A percentile compares a stretch with the other conserved stretches of the same genome.
phyloP scores from a whole-genome alignment of 2,888 invertebrate species.

The Lepeophtheirus nordmannii region DNA sequence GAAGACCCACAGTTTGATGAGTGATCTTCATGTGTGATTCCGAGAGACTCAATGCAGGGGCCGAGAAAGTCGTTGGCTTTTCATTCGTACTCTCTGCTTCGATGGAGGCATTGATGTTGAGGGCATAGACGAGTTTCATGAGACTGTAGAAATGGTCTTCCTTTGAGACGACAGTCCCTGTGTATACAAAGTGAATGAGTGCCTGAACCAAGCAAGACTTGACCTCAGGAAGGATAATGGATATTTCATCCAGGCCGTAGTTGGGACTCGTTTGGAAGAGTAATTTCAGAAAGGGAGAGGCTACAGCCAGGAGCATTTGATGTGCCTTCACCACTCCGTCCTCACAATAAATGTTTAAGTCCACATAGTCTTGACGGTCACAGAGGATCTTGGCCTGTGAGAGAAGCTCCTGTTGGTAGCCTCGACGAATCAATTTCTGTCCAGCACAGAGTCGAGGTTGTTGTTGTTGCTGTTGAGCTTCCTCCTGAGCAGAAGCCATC shows the following conservation, averaged over 20 bases:
- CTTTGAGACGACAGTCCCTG: constrained; percentile 22
- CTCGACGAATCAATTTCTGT: constrained; percentile 21
- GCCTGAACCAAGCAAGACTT: constrained; percentile 21
- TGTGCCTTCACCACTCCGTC: constrained; percentile 23
- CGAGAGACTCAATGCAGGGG: constrained; percentile 8
- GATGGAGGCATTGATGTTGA: constrained; percentile 24
- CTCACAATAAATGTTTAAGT: constrained; percentile 23
- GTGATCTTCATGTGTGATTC: neutral
- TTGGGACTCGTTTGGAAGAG: constrained; percentile 14
- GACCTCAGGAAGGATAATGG: constrained; percentile 22
- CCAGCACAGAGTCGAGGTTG: constrained; percentile 10
- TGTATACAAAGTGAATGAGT: constrained; percentile 22
- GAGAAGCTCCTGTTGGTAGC: constrained; percentile 19
- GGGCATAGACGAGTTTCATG: constrained; percentile 24
- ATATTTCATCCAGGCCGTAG: constrained; percentile 16
- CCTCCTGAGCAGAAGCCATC: neutral
- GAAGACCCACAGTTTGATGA: neutral
- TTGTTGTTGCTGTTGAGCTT: neutral
- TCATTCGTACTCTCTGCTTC: constrained; percentile 25
- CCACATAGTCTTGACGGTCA: constrained; percentile 23
- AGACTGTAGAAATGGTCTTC: constrained; percentile 24
- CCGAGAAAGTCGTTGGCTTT: constrained; percentile 17
- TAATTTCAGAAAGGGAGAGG: constrained; percentile 23
- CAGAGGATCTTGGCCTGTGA: constrained; percentile 16
- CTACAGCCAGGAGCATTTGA: constrained; percentile 17